Base-by-base conservation (phyloP, 1,140 invertebrate species). In the Lasaia peninsularis region DNA sequence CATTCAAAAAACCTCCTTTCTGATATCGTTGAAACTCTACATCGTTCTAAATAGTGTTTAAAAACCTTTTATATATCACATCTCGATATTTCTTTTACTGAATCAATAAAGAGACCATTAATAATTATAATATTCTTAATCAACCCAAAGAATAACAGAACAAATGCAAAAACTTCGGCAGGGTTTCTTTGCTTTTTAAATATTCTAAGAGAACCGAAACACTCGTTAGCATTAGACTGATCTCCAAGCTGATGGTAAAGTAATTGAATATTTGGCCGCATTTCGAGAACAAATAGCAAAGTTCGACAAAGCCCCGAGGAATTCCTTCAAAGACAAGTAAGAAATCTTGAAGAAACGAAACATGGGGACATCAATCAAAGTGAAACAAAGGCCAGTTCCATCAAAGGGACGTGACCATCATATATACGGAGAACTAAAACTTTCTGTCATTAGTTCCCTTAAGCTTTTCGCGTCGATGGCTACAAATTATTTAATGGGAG, bases 331-430 rank as follows among this genome's bases (percentile, higher is more conserved):
- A 64, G 63, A 67, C 35, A 58, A 65, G 71, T 64, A 64, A 67
- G 62, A 66, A 72, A 72, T 76, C 65, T 69, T 66, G 61, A 66
- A 73, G 67, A 72, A 76, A 63, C 66, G 61, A 62, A 68, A 66
- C 65, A 66, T 44, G 40, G 48, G 63, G 69, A 73, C 73, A 82
- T 82, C 77, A 78, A 83, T 83, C 78, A 82, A 74, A 71, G 56
- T 60, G 69, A 75, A 72, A 76, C 67, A 74, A 74, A 74, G 69
- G 66, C 48, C 67, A 64, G 65, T 66, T 61, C 62, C 56, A 65
- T 66, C 56, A 61, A 52, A 56, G 60, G 60, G 37, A 73, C 71
- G 71, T 71, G 71, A 71, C 62, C 66, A 58, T 66, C 69, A 73
- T 71, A 69, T 64, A 64, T 63, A 69, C 52, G 35, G 49, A 40